Conservation (phyloP, 1,140 invertebrate species). For the Diorhabda carinulata region DNA sequence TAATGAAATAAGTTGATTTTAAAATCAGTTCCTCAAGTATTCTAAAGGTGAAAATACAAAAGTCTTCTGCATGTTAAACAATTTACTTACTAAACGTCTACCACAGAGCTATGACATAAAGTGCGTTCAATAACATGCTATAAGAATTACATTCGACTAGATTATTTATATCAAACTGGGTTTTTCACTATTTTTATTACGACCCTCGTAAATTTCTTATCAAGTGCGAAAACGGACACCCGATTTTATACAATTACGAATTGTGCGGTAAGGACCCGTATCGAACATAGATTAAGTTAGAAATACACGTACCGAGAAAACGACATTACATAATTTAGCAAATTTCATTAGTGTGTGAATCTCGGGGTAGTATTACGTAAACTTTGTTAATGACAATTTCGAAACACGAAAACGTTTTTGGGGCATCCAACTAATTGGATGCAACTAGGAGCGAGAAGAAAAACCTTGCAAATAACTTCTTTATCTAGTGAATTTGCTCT, state of each 20-base stretch:
- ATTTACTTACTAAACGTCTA: no score
- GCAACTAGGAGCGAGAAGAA: not conserved
- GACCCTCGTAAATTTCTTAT: not conserved
- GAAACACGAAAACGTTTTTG: not conserved
- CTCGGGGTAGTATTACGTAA: not conserved
- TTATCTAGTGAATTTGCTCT: not conserved
- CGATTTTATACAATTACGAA: not conserved
- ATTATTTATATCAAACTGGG: no score
- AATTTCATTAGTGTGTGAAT: slow-evolving; percentile 1
- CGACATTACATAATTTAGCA: not conserved
- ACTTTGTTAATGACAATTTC: not conserved
- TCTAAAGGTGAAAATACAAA: no score
- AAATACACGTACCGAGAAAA: not conserved
- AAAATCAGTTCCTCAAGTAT: no score
- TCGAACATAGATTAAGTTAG: not conserved
- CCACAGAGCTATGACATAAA: no score
- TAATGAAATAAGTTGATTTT: no score
- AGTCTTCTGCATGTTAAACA: no score
- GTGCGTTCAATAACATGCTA: no score
- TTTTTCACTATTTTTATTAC: not conserved
- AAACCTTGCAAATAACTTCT: not conserved
- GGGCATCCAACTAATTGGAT: not conserved
- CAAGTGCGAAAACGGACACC: no score
- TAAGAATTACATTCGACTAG: no score
- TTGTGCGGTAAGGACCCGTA: not conserved